Evolutionary conservation across 2,888 invertebrate genomes (phyloP).

Genomic region (Apoda limacodes): DNA sequence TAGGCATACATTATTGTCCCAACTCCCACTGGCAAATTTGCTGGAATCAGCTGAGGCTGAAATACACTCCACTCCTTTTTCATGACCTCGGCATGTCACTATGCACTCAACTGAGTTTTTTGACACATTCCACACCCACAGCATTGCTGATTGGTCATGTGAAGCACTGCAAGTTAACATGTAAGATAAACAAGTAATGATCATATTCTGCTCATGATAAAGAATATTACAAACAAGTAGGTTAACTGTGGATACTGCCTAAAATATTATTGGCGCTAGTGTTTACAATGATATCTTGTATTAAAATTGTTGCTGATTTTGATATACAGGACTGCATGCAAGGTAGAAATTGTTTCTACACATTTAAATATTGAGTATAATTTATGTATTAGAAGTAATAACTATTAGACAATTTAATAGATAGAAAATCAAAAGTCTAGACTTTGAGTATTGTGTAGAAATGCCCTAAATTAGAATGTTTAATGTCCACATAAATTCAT

Average conservation of each 20-base stretch:
- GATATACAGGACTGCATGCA: too few relatives aligned
- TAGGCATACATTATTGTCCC: constrained; percentile 92
- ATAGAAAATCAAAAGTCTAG: too few relatives aligned
- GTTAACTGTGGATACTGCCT: background rate
- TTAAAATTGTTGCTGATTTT: too few relatives aligned
- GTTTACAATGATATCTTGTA: too few relatives aligned
- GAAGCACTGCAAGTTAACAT: constrained; percentile 75
- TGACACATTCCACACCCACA: constrained; percentile 88
- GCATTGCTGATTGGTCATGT: constrained; percentile 90
- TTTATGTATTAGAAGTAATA: too few relatives aligned
- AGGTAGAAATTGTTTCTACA: too few relatives aligned
- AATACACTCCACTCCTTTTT: constrained; percentile 90
- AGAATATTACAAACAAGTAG: background rate
- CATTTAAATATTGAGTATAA: too few relatives aligned
- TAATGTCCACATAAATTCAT: too few relatives aligned
- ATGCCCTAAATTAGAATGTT: too few relatives aligned
- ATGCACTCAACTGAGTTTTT: constrained; percentile 82
- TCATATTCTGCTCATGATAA: background rate
- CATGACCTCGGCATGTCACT: constrained; percentile 90
- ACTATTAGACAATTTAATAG: too few relatives aligned
- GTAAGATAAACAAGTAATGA: background rate
- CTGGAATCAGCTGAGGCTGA: constrained; percentile 77
- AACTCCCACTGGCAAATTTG: constrained; percentile 84
- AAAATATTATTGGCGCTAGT: too few relatives aligned
- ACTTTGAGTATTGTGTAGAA: too few relatives aligned